These are phyloP conservation scores for Julus scandinavius DNA, from an alignment of 2,888 invertebrate species.

Conservation along the genomic window DNA sequence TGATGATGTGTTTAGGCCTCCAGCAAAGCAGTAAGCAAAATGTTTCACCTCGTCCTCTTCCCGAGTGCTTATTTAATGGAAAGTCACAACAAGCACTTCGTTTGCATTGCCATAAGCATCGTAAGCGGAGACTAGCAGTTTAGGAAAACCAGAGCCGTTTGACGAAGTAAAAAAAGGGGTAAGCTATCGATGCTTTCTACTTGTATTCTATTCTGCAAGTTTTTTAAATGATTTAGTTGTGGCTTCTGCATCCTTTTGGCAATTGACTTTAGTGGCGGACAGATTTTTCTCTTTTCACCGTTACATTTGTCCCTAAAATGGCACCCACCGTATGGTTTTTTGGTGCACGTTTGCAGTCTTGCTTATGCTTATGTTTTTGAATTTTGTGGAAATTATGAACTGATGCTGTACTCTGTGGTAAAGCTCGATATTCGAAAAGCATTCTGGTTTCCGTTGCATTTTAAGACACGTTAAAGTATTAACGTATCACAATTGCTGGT, in stretches of 20 bases:
- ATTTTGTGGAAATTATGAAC: too few relatives aligned
- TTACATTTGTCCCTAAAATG: too few relatives aligned
- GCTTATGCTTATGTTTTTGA: too few relatives aligned
- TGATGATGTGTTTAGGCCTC: conserved; percentile 64
- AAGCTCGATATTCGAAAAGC: too few relatives aligned
- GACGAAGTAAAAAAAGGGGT: background rate
- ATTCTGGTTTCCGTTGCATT: too few relatives aligned
- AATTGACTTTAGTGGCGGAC: too few relatives aligned
- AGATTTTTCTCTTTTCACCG: too few relatives aligned
- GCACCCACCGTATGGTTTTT: too few relatives aligned
- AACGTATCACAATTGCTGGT: too few relatives aligned
- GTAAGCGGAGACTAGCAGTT: background rate
- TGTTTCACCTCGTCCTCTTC: conserved; percentile 20
- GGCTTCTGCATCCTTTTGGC: background rate
- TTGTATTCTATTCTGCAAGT: background rate
- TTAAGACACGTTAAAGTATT: too few relatives aligned
- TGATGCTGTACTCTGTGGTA: too few relatives aligned
- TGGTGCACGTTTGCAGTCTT: too few relatives aligned
- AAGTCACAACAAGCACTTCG: conserved; percentile 2
- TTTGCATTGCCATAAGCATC: background rate
- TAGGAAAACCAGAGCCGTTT: background rate
- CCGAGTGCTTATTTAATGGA: background rate
- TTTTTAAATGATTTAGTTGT: background rate
- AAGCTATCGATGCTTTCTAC: background rate
- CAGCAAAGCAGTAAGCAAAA: conserved; percentile 63